phyloP scores from a whole-genome alignment of 2,797 vertebrate genomes.

The Enteromius anoplus region DNA sequence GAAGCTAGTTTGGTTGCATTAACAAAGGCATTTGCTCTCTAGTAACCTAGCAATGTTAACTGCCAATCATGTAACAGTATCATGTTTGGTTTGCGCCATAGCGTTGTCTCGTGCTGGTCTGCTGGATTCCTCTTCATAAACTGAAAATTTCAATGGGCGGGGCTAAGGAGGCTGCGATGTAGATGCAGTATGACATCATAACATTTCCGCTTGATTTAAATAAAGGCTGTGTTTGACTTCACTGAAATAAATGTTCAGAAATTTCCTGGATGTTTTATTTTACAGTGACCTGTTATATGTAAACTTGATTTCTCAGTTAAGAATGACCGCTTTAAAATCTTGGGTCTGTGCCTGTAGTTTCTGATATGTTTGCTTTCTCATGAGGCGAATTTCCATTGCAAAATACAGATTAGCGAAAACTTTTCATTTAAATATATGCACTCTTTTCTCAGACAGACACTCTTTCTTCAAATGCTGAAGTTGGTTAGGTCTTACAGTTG shows the following conservation, averaged over 20 bases:
- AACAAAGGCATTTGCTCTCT: no score
- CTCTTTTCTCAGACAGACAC: background rate
- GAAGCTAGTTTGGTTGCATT: no score
- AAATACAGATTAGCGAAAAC: slow-evolving; percentile 25
- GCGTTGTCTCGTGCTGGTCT: no score
- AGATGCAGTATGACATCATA: background rate
- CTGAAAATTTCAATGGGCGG: no score
- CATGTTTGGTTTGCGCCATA: no score
- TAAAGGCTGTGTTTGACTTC: background rate
- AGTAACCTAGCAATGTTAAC: no score
- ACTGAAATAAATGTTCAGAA: background rate
- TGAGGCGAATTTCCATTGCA: slow-evolving; percentile 39
- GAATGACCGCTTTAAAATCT: background rate
- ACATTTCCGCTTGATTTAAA: background rate
- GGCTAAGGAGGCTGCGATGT: background rate
- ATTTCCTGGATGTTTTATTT: background rate
- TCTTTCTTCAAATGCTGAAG: background rate
- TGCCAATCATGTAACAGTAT: no score
- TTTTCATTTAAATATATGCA: background rate
- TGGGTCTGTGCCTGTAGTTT: background rate
- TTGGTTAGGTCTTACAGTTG: background rate
- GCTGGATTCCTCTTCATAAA: no score
- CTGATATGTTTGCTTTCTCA: background rate
- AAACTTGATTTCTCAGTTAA: no score
- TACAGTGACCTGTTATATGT: background rate